Percentiles rank a stretch among this genome's conserved stretches.
Evolutionary conservation across 2,797 vertebrate genomes (phyloP).

Genomic region (Acipenser ruthenus): DNA sequence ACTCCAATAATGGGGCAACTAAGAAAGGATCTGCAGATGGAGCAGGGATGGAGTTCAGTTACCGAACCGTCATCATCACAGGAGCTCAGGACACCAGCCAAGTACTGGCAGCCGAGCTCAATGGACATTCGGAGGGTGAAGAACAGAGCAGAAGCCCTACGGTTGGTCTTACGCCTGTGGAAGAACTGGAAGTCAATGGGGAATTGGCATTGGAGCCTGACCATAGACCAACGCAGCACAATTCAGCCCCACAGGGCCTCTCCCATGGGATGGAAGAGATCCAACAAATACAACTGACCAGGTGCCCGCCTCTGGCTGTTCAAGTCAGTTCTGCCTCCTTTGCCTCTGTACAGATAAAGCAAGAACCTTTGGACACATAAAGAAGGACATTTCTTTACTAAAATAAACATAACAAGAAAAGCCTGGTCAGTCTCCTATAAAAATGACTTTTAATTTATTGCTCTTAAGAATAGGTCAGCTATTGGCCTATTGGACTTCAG

Average conservation of each 20-base stretch:
- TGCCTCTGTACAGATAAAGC: slow-evolving; percentile 60
- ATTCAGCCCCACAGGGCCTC: slow-evolving; percentile 47
- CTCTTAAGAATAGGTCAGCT: slow-evolving; percentile 40
- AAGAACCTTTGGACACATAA: slow-evolving; percentile 60
- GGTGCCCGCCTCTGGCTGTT: slow-evolving; percentile 39
- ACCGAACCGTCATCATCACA: slow-evolving; percentile 66
- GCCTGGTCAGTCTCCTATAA: slow-evolving; percentile 13
- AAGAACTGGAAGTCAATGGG: slow-evolving; percentile 75
- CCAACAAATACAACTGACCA: background rate
- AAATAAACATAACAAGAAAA: background rate
- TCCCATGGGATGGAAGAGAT: background rate
- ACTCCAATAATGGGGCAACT: slow-evolving; percentile 29
- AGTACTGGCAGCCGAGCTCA: slow-evolving; percentile 37
- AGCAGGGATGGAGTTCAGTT: slow-evolving; percentile 51
- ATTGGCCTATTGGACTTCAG: slow-evolving; percentile 46
- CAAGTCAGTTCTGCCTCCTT: slow-evolving; percentile 57
- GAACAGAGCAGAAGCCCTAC: slow-evolving; percentile 43
- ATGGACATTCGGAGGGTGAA: slow-evolving; percentile 46
- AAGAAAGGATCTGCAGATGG: slow-evolving; percentile 42
- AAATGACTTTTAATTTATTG: slow-evolving; percentile 37
- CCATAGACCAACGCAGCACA: slow-evolving; percentile 42
- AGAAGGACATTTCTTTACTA: slow-evolving; percentile 14
- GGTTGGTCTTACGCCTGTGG: slow-evolving; percentile 77
- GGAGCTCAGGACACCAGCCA: slow-evolving; percentile 32
- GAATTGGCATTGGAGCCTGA: slow-evolving; percentile 62